Conservation (phyloP, 2,797 vertebrate species). For the Pseudomugil gertrudae region DNA sequence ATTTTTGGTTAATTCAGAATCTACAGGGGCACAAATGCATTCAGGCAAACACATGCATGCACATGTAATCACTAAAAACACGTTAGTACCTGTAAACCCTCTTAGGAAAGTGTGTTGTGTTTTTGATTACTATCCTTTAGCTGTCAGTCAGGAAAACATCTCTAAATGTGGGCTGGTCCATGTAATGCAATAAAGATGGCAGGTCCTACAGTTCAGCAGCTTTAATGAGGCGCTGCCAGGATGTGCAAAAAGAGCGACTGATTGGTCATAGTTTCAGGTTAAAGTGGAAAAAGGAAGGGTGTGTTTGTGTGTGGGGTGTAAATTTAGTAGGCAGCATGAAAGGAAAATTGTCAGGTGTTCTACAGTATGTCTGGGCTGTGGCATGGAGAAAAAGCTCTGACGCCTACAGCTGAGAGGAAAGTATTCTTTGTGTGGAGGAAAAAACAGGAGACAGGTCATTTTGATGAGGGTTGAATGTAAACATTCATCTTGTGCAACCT, state of each 20-base stretch:
- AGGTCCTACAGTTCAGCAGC: conserved; percentile 40
- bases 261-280: conserved; percentile 18
- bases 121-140: conserved; percentile 12
- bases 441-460: conserved; percentile 11
- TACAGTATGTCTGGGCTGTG: conserved; percentile 35
- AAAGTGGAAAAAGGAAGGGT: conserved; percentile 5
- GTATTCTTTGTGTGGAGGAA: conserved; percentile 21
- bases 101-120: neutral
- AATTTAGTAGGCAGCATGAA: conserved; percentile 25
- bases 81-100: neutral
- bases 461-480: conserved; percentile 22
- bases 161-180: conserved; percentile 16
- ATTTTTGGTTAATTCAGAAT: neutral
- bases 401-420: conserved; percentile 62
- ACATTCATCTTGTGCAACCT: conserved; percentile 25
- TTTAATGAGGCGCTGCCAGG: conserved; percentile 35
- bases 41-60: neutral
- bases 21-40: neutral
- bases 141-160: neutral
- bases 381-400: conserved; percentile 56
- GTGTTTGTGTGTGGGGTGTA: conserved; percentile 10
- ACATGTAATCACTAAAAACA: conserved; percentile 2
- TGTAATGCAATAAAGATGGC: conserved; percentile 54
- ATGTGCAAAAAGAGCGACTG: conserved; percentile 18
- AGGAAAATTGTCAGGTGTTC: conserved; percentile 69